These are phyloP conservation scores for Hetaerina titia DNA, from an alignment of 2,888 invertebrate species.

Conservation along the genomic window DNA sequence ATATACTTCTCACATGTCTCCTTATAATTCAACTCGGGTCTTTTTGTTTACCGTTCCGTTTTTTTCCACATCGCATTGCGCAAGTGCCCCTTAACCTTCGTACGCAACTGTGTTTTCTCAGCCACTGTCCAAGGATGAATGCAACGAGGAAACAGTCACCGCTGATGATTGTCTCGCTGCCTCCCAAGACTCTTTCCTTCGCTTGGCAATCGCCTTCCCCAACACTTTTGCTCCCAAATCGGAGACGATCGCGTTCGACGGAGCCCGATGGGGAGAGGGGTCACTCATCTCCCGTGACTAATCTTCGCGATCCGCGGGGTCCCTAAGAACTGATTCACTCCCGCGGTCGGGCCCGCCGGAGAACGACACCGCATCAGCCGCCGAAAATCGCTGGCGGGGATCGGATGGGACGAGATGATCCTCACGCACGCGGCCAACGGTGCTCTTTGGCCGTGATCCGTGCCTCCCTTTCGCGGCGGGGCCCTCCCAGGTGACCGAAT, in stretches of 20 bases:
- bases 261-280: not conserved
- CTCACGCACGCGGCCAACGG: not conserved
- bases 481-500: not conserved
- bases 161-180: not conserved
- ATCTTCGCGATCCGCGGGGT: not conserved
- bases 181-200: not conserved
- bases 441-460: not conserved
- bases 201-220: not conserved
- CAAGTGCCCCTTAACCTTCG: slow-evolving; percentile 33
- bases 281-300: not conserved
- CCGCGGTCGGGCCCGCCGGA: not conserved
- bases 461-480: not conserved
- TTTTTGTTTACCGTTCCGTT: not conserved
- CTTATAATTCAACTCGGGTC: not conserved
- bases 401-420: not conserved
- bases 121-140: not conserved
- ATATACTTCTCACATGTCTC: not conserved
- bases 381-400: not conserved
- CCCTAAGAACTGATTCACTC: not conserved
- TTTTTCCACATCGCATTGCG: not conserved
- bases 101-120: not conserved
- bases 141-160: not conserved
- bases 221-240: not conserved
- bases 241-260: not conserved
- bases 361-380: not conserved